A percentile compares a stretch with the other conserved stretches of the same genome.
phyloP scores from a whole-genome alignment of 2,113 vertebrate species.

The Argyrosomus japonicus region DNA sequence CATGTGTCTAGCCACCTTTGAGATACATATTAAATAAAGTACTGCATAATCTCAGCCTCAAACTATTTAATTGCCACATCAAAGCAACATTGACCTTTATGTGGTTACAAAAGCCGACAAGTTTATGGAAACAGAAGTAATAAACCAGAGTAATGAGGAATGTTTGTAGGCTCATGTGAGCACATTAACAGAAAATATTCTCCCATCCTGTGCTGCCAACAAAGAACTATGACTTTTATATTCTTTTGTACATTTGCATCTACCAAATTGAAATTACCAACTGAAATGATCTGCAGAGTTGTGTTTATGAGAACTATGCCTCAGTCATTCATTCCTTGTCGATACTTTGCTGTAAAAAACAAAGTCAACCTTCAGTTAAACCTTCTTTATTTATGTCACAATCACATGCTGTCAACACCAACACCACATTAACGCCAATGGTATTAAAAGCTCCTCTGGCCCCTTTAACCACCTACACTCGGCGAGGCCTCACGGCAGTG shows the following conservation, averaged over 20 bases:
- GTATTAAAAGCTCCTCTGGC: conserved; percentile 39
- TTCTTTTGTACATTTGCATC: conserved; percentile 12
- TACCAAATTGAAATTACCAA: conserved; percentile 18
- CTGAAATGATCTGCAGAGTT: background rate
- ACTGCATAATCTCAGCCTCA: conserved; percentile 22
- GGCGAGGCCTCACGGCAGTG: conserved; percentile 44
- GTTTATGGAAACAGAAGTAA: conserved; percentile 41
- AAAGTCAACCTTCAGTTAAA: background rate
- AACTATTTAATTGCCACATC: conserved; percentile 45
- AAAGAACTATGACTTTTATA: background rate
- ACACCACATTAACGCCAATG: conserved; percentile 4
- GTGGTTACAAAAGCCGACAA: conserved; percentile 24
- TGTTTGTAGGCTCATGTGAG: conserved; percentile 30
- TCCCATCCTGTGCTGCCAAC: background rate
- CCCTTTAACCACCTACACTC: conserved; percentile 30
- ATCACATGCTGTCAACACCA: conserved; percentile 33
- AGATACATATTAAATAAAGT: conserved; percentile 42
- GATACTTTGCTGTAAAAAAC: background rate
- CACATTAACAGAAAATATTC: conserved; percentile 34
- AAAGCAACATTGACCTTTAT: conserved; percentile 53
- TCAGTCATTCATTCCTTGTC: conserved; percentile 2
- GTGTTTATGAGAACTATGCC: background rate
- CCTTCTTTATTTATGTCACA: conserved; percentile 12
- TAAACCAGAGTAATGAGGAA: conserved; percentile 43
- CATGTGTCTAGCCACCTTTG: conserved; percentile 24